Percentiles rank a stretch among this genome's conserved stretches.
Evolutionary conservation across 2,797 vertebrate species (phyloP).

Genomic region (Ptychadena robeensis): DNA sequence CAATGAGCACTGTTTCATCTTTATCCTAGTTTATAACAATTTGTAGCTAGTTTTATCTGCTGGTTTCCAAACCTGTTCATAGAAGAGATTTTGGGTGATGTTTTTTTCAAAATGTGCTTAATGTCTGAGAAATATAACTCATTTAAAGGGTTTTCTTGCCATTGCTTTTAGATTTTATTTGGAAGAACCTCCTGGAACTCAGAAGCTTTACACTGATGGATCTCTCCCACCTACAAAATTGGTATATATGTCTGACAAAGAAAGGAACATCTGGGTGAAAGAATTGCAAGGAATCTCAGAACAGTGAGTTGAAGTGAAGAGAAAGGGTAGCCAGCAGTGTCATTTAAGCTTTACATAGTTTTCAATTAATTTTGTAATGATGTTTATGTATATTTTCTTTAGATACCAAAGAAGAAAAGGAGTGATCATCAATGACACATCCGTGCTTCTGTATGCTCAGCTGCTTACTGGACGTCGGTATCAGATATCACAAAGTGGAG

Average conservation of each 20-base stretch:
- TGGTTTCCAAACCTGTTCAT: no score
- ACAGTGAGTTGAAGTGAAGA: slow-evolving; percentile 77
- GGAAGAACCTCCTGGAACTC: slow-evolving; percentile 84
- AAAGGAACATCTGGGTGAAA: slow-evolving; percentile 89
- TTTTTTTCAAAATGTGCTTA: background rate
- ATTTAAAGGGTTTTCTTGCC: no score
- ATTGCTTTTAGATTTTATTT: slow-evolving; percentile 80
- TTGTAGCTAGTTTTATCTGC: no score
- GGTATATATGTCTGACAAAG: slow-evolving; percentile 83
- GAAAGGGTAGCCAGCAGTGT: no score
- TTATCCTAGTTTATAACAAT: no score
- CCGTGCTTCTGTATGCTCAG: slow-evolving; percentile 86
- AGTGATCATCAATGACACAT: slow-evolving; percentile 87
- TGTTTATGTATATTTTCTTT: no score
- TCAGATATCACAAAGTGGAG: slow-evolving; percentile 83
- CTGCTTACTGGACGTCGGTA: slow-evolving; percentile 90
- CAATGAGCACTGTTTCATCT: no score
- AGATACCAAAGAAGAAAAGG: slow-evolving; percentile 92
- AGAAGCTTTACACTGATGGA: slow-evolving; percentile 82
- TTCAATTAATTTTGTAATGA: no score
- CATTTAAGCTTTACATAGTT: no score
- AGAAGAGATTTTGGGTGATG: no score
- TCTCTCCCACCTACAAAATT: slow-evolving; percentile 85
- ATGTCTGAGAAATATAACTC: background rate
- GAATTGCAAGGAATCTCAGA: slow-evolving; percentile 91